Conservation (phyloP, 2,888 invertebrate species). For the Athalia cordata region DNA sequence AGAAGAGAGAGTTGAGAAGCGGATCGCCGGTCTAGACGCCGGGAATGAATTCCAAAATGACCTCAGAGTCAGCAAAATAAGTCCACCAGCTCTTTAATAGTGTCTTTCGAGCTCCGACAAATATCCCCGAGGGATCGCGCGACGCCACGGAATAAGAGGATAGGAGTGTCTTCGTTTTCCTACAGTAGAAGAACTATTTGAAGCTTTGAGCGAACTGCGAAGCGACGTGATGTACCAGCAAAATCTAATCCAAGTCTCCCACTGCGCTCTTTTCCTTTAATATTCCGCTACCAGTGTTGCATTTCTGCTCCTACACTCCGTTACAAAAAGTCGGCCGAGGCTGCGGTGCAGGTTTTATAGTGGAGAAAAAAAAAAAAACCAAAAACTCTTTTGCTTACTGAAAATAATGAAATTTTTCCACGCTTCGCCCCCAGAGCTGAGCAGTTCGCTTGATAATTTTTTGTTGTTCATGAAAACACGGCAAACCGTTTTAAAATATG, state of each 20-base stretch:
- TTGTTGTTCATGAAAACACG: neutral
- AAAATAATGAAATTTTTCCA: neutral
- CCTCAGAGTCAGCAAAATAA: constrained; percentile 40
- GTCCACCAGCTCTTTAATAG: constrained; percentile 33
- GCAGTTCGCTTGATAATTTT: neutral
- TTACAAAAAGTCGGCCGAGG: too few species aligned
- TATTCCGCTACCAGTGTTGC: neutral
- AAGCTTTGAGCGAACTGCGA: too few species aligned
- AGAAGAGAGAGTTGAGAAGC: neutral
- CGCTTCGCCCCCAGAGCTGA: neutral
- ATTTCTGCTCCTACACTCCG: too few species aligned
- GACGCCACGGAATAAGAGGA: neutral
- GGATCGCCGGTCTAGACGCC: constrained; percentile 1
- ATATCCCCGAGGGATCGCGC: constrained; percentile 28
- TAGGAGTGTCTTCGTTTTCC: too few species aligned
- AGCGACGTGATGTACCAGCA: neutral
- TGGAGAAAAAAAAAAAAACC: too few species aligned
- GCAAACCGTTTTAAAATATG: neutral
- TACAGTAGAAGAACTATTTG: constrained; percentile 10
- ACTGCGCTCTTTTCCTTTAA: neutral
- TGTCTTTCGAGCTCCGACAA: constrained; percentile 29
- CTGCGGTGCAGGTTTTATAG: too few species aligned
- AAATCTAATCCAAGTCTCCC: constrained; percentile 1
- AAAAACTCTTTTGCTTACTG: too few species aligned
- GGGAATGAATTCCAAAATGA: constrained; percentile 40